Base-by-base conservation (phyloP, 2,888 invertebrate species). In the Cryptocheilus praepositus region DNA sequence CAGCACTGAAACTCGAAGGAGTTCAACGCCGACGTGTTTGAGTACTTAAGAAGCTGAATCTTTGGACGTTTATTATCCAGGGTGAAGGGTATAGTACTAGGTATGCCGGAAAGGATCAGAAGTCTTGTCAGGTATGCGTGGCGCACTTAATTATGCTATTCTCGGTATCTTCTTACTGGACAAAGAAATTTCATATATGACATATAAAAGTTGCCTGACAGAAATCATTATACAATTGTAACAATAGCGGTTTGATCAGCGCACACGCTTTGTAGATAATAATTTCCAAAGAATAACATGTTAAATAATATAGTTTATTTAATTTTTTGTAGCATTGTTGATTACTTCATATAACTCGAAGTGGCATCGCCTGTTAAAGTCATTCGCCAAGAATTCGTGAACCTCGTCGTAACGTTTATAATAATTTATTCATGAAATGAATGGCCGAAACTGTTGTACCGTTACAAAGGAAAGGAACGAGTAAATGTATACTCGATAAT, bases 371-470 rank as follows among this genome's bases (percentile, higher is more conserved):
- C 36, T 11, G 36, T 7, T 36, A 11, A 36, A 7, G 36, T 36
- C 11, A 8, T 36, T 36, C 36, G 11, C 36, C 7, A 36, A 11
- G 36, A 36, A 36, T 36, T 36, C 36, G 36, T 1, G 11, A 11
- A 11, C 36, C 11, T 11, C 8, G 36, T 11, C 36, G 36, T 36
- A 60, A 74, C 69, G 80, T 76, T 81, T 80, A 79, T 66, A 77
- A 80, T 83, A 83, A 84, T 84, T 79, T 84, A 84, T 84, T 84
- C 83, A 73, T 74, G 74, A 77, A 77, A 76, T 72, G 76, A 81
- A 80, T 61, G 75, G 79, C 81, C 85, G 74, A 84, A 84, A 83
- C 76, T 74, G 66, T 19, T 79, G 71, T 86, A 85, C 86, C 86
- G 86, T 86, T 86, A 86, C 71, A 76, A 73, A 54, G 63, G 72